Evolutionary conservation across 2,113 vertebrate genomes (phyloP).

Genomic region (Lethenteron camtschaticum): DNA sequence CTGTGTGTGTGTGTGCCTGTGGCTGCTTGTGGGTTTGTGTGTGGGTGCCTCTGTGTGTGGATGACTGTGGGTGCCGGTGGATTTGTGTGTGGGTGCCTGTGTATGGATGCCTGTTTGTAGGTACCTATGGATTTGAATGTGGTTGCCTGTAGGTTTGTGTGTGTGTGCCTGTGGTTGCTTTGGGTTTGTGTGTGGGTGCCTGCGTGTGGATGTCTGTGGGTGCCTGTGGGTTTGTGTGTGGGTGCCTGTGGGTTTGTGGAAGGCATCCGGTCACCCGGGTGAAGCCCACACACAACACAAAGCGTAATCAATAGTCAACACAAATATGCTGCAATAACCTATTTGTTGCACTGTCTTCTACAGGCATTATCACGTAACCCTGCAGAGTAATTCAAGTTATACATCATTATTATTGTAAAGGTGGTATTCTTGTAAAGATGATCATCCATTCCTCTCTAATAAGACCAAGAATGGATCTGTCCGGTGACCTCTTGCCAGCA

Average conservation of each 20-base stretch:
- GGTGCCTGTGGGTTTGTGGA: neutral
- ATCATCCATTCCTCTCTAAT: neutral
- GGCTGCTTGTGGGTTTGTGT: neutral
- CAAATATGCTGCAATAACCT: no score
- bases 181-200: neutral
- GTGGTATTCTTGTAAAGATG: neutral
- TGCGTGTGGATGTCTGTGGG: neutral
- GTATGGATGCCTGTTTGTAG: neutral
- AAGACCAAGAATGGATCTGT: no score
- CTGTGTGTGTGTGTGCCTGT: no score
- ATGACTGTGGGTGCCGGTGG: neutral
- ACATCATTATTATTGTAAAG: neutral
- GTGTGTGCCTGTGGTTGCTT: neutral
- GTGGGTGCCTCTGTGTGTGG: neutral
- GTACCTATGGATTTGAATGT: no score
- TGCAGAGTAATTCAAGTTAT: neutral
- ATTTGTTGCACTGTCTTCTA: neutral
- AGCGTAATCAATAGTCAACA: no score
- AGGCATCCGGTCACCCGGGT: neutral
- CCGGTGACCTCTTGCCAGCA: no score
- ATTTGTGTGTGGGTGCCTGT: neutral
- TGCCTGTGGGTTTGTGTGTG: neutral
- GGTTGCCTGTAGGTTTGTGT: neutral
- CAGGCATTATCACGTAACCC: neutral
- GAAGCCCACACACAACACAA: no score